These are phyloP conservation scores for Cyphomyrus discorhynchus DNA, from an alignment of 2,113 vertebrate species.

Conservation along the genomic window DNA sequence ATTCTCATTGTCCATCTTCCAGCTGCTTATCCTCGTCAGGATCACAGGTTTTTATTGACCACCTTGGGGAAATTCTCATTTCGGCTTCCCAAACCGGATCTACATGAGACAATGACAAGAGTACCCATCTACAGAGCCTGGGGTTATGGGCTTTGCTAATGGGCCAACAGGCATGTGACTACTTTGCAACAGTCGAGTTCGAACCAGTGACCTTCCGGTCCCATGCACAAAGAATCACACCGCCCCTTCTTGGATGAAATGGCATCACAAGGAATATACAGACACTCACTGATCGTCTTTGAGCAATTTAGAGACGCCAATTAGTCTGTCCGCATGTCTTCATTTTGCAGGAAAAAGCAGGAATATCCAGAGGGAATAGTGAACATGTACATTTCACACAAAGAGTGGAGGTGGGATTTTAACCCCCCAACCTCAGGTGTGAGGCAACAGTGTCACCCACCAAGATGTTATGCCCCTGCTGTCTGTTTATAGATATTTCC, in stretches of 20 bases:
- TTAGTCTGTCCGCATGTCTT: background rate
- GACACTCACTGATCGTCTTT: background rate
- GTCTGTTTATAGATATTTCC: constrained; percentile 10
- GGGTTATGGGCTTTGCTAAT: background rate
- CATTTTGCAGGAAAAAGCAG: background rate
- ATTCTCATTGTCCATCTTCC: background rate
- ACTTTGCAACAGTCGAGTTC: background rate
- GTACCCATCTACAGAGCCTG: background rate
- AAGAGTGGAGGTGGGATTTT: background rate
- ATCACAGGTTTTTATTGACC: background rate
- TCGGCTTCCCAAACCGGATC: background rate
- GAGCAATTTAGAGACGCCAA: background rate
- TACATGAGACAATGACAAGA: background rate
- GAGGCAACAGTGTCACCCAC: background rate
- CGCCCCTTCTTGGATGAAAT: background rate
- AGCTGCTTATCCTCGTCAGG: background rate
- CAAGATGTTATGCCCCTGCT: background rate
- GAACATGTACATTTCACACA: background rate
- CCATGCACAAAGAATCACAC: background rate
- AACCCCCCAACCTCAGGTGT: background rate
- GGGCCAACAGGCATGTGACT: background rate
- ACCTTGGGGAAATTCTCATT: background rate
- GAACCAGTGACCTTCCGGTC: background rate
- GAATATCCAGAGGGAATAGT: background rate
- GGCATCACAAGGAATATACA: background rate